A percentile compares a stretch with the other conserved stretches of the same genome.
These are phyloP conservation scores for Polypterus bichir DNA, from an alignment of 2,113 vertebrate species.

Conservation along the genomic window DNA sequence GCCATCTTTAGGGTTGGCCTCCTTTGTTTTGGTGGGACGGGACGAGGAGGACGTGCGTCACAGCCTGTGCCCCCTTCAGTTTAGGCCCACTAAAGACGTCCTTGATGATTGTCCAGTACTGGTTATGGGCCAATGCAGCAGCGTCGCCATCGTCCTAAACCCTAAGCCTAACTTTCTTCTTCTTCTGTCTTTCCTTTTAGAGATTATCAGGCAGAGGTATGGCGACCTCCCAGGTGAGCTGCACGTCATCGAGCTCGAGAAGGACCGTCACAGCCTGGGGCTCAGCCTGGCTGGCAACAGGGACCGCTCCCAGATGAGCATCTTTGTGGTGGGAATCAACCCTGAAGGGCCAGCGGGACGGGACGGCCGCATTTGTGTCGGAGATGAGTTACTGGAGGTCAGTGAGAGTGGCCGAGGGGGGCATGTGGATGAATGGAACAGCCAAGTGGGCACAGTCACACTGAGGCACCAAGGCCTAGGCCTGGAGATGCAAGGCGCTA, in stretches of 20 bases:
- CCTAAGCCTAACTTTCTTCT: not conserved
- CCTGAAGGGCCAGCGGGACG: slow-evolving; percentile 64
- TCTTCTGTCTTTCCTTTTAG: slow-evolving; percentile 32
- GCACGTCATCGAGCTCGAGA: slow-evolving; percentile 86
- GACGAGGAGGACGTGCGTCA: too few species aligned
- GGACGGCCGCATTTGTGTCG: slow-evolving; percentile 68
- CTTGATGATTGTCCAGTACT: too few species aligned
- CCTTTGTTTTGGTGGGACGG: too few species aligned
- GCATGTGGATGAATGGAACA: too few species aligned
- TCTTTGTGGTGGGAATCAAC: slow-evolving; percentile 86
- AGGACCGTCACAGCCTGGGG: slow-evolving; percentile 82
- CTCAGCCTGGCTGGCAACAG: slow-evolving; percentile 91
- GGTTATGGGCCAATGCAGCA: too few species aligned
- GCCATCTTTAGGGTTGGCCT: too few species aligned
- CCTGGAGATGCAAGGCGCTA: too few species aligned
- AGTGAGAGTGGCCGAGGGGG: slow-evolving; percentile 8
- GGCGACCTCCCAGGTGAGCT: slow-evolving; percentile 78
- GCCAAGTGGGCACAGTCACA: too few species aligned
- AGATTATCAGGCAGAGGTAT: slow-evolving; percentile 85
- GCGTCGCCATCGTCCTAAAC: too few species aligned
- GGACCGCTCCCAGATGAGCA: slow-evolving; percentile 79
- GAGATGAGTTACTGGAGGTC: slow-evolving; percentile 89
- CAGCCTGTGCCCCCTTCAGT: too few species aligned
- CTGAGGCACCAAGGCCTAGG: too few species aligned
- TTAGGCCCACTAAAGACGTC: too few species aligned